Evolutionary conservation across 1,140 invertebrate genomes (phyloP).

Genomic region (Neelides sp.): DNA sequence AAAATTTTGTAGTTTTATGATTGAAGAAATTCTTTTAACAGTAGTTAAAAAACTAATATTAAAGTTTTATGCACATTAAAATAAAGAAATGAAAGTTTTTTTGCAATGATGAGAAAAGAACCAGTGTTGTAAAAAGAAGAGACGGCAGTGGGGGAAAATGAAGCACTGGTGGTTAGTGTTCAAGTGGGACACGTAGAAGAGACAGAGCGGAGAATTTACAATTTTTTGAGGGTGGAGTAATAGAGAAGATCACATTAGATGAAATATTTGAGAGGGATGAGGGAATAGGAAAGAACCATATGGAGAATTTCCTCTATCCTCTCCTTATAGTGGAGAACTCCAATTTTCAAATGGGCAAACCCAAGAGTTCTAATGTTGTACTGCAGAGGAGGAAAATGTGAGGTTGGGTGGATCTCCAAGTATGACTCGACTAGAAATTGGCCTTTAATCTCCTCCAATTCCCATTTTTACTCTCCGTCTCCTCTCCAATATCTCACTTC

Average conservation of each 20-base stretch:
- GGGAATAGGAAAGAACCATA: neutral
- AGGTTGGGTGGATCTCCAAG: slow-evolving; percentile 10
- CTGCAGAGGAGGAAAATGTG: slow-evolving; percentile 12
- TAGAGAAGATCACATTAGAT: slow-evolving; percentile 12
- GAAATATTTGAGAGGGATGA: slow-evolving; percentile 5
- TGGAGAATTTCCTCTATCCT: too few species aligned
- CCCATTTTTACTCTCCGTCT: neutral
- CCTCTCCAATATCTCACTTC: neutral
- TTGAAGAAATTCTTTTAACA: too few species aligned
- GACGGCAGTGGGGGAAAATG: neutral
- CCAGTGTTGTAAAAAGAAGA: too few species aligned
- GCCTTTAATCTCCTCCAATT: slow-evolving; percentile 13
- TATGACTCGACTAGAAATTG: slow-evolving; percentile 27
- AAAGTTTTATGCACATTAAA: too few species aligned
- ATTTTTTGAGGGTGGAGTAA: slow-evolving; percentile 5
- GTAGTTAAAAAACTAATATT: too few species aligned
- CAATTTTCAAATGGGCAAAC: slow-evolving; percentile 16
- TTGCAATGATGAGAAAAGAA: too few species aligned
- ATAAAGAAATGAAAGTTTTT: too few species aligned
- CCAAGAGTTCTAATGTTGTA: slow-evolving; percentile 18
- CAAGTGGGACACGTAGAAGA: neutral
- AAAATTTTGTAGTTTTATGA: too few species aligned
- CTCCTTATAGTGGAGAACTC: neutral
- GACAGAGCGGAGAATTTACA: slow-evolving; percentile 1
- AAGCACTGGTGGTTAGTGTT: neutral